A percentile compares a stretch with the other conserved stretches of the same genome.
These are phyloP conservation scores for Nebria salina DNA, from an alignment of 2,888 invertebrate species.

Conservation along the genomic window DNA sequence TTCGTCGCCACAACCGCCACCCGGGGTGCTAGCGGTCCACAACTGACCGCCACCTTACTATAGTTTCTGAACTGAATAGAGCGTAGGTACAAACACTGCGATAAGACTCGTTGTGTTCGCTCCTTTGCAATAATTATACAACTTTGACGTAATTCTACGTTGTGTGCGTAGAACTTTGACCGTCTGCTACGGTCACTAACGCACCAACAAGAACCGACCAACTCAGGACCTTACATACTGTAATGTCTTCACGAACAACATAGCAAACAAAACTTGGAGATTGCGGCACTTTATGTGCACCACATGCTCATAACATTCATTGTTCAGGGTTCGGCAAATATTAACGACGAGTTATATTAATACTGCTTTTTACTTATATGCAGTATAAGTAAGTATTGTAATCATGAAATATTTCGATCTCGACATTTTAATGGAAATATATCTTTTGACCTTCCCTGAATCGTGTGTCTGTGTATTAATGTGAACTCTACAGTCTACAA, in stretches of 20 bases:
- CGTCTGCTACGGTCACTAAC: not conserved
- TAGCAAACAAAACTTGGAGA: not conserved
- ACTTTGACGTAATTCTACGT: not conserved
- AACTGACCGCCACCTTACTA: conserved; percentile 27
- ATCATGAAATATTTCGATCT: no score
- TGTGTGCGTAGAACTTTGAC: conserved; percentile 1
- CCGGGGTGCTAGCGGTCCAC: conserved; percentile 6
- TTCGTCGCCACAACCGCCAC: conserved; percentile 6
- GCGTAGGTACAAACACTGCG: not conserved
- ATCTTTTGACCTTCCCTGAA: no score
- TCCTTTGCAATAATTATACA: conserved; percentile 3
- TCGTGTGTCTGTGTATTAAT: no score
- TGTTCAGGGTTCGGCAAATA: no score
- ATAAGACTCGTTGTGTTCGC: not conserved
- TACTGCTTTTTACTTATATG: no score
- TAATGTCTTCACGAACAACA: not conserved
- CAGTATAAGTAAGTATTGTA: no score
- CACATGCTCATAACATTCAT: no score
- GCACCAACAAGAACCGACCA: not conserved
- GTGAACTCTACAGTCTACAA: no score
- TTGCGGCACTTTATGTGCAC: not conserved
- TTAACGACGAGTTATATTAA: no score
- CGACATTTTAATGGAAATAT: no score
- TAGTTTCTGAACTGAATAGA: not conserved
- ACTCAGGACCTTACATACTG: not conserved